Evolutionary conservation across 1,140 invertebrate genomes (phyloP).

Genomic region (Ephestia elutella): DNA sequence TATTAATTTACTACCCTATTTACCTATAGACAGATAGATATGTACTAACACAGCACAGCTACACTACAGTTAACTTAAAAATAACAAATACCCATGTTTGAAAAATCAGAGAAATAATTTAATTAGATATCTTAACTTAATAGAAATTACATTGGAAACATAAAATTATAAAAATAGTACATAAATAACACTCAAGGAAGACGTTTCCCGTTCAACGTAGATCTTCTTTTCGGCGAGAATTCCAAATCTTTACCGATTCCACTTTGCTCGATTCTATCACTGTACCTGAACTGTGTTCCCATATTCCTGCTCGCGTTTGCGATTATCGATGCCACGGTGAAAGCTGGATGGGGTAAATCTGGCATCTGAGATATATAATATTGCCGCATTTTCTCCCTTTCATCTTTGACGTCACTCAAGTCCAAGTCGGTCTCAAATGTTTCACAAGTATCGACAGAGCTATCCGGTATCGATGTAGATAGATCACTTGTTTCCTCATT

Average conservation of each 20-base stretch:
- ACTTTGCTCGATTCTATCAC: conserved; percentile 39
- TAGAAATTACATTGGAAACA: background rate
- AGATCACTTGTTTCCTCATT: conserved; percentile 9
- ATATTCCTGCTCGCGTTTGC: conserved; percentile 39
- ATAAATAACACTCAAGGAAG: conserved; percentile 7
- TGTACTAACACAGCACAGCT: too few relatives aligned
- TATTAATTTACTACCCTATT: too few relatives aligned
- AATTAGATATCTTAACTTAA: background rate
- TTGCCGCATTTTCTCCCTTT: conserved; percentile 29
- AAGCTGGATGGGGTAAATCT: conserved; percentile 47
- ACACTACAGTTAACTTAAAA: too few relatives aligned
- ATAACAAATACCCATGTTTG: background rate
- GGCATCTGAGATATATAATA: conserved; percentile 47
- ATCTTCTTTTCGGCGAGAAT: conserved; percentile 41
- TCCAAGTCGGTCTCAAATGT: conserved; percentile 19
- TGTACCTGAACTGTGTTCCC: conserved; percentile 40
- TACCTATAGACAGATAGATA: too few relatives aligned
- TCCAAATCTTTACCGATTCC: conserved; percentile 12
- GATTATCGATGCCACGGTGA: conserved; percentile 43
- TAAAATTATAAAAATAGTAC: background rate
- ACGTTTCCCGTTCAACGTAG: conserved; percentile 39
- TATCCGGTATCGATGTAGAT: background rate
- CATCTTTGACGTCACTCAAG: conserved; percentile 17
- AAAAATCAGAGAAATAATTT: background rate
- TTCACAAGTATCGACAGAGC: conserved; percentile 14